phyloP scores from a whole-genome alignment of 2,888 invertebrate species.

The Steromphala cineraria region DNA sequence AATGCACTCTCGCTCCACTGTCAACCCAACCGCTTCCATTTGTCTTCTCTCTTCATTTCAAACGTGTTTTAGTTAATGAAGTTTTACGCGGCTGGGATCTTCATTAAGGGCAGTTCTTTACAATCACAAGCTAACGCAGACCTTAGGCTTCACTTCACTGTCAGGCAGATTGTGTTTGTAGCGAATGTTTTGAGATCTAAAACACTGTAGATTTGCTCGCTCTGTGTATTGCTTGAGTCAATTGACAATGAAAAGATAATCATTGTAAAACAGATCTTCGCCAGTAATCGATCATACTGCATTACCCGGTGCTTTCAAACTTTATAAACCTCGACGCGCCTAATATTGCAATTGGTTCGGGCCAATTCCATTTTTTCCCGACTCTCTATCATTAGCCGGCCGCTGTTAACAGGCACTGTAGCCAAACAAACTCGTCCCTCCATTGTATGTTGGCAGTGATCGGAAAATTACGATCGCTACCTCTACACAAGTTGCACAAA shows the following conservation, averaged over 20 bases:
- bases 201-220: slow-evolving; percentile 1
- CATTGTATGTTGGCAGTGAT: slow-evolving; percentile 17
- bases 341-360: not conserved
- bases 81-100: not conserved
- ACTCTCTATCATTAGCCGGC: not conserved
- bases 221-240: not conserved
- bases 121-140: not conserved
- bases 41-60: not conserved
- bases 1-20: not conserved
- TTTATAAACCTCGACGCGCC: not conserved
- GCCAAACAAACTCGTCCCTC: slow-evolving; percentile 11
- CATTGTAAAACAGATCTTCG: not conserved
- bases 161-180: not conserved
- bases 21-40: not conserved
- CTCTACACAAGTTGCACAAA: slow-evolving; percentile 18
- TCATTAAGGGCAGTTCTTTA: not conserved
- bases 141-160: not conserved
- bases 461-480: slow-evolving; percentile 20
- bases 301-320: slow-evolving; percentile 7
- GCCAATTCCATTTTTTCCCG: slow-evolving; percentile 3
- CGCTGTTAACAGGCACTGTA: not conserved
- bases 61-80: slow-evolving; percentile 17
- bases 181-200: not conserved
- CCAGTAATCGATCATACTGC: not conserved
- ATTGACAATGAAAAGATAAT: slow-evolving; percentile 15